phyloP scores from a whole-genome alignment of 2,797 vertebrate species.

The Capromys pilorides region DNA sequence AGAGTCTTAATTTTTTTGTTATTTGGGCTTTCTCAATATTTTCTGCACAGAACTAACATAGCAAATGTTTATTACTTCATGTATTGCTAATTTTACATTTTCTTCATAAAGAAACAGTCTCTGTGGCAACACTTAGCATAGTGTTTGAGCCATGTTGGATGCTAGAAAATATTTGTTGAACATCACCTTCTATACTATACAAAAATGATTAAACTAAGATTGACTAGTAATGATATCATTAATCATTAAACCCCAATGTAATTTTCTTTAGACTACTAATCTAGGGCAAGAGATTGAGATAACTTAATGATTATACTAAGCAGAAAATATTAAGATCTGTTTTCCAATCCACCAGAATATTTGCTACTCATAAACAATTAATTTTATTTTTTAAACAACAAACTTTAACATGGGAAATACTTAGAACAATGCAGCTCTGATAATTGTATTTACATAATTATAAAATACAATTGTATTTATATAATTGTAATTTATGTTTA shows the following conservation, averaged over 20 bases:
- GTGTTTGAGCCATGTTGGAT: not conserved
- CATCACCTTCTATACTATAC: not conserved
- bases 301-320: not conserved
- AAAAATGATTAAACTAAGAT: not conserved
- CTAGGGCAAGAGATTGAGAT: not conserved
- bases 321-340: not conserved
- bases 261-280: not conserved
- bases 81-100: not conserved
- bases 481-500: too few species aligned
- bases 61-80: not conserved
- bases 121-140: not conserved
- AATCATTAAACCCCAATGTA: not conserved
- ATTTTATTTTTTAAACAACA: not conserved
- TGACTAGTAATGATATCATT: not conserved
- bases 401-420: not conserved
- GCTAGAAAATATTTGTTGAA: not conserved
- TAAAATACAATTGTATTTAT: too few species aligned
- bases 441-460: not conserved
- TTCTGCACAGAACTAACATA: not conserved
- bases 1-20: not conserved
- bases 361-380: constrained; percentile 4
- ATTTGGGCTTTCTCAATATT: not conserved
- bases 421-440: constrained; percentile 10
- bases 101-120: not conserved
- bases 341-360: not conserved